These are phyloP conservation scores for Palythoa grandiflora DNA, from an alignment of 92 coral and sea anemone genomes.

Conservation along the genomic window DNA sequence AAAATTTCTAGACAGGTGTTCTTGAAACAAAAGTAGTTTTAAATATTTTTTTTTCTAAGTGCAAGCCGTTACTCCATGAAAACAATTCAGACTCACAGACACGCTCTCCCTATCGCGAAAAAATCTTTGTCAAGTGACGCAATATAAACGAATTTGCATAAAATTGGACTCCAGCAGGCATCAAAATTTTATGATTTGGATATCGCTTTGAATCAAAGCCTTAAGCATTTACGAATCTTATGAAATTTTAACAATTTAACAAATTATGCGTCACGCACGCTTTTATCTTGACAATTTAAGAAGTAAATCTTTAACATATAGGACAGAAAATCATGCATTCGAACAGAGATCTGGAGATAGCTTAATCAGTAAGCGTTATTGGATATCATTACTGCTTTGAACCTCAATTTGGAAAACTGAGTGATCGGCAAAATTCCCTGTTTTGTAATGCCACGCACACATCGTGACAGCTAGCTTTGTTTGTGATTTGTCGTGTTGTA, in stretches of 20 bases:
- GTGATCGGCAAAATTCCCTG: no score
- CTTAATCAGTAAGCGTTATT: not conserved
- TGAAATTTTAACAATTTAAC: slow-evolving; percentile 5
- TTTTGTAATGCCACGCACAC: no score
- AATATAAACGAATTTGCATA: slow-evolving; percentile 30
- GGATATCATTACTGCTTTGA: not conserved
- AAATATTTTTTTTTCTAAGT: no score
- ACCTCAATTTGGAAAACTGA: no score
- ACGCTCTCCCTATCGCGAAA: no score
- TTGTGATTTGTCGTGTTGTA: no score
- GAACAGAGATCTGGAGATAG: not conserved
- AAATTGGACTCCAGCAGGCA: slow-evolving; percentile 28
- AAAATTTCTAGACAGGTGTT: no score
- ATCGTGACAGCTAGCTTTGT: no score
- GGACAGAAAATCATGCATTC: not conserved
- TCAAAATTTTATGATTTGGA: slow-evolving; percentile 27
- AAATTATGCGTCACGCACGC: slow-evolving; percentile 5
- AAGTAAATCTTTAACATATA: not conserved
- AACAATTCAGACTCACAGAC: no score
- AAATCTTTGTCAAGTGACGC: slow-evolving; percentile 15
- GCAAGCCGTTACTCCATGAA: no score
- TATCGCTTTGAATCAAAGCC: slow-evolving; percentile 5
- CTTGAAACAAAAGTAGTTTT: no score
- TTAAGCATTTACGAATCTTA: slow-evolving; percentile 19
- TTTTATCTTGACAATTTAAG: not conserved